Base-by-base conservation (phyloP, 53 echinoderm and acorn worm species). In the Paelopatides confundens region DNA sequence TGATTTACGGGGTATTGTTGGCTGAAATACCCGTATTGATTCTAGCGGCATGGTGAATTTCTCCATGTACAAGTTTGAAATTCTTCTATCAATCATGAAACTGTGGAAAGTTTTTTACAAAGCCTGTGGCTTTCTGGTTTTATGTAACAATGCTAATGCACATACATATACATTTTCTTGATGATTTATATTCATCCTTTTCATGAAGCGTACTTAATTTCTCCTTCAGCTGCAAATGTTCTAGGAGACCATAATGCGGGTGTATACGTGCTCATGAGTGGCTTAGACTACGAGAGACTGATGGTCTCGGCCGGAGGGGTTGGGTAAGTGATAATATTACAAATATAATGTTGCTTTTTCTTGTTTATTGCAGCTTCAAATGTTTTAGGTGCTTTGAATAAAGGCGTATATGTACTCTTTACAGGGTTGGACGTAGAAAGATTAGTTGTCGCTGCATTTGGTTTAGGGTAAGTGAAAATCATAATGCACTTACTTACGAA, bases 241-340 rank as follows among this genome's bases (percentile, higher is more conserved):
- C 88, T 97, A 85, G 97, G 93, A 15, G 90, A 82, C n/a, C 29
- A 92, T 31, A 95, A 97, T 77, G 91, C 88, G 88, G 97, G 97
- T 52, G 97, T 97, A 12, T 97, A 97, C 40, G 95, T 97, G 15
- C 86, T 97, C 43, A 95, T 97, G 95, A 95, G 92, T 68, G 97
- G 97, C 26, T 70, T 97, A 46, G 97, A 97, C 76, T 35, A 92
- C 8, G 95, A 97, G 88, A 91, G 97, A 50, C 79, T 97, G 47
- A 66, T 97, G 13, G 51, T 97, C 6, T 82, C 93, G 7, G 95
- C 90, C 28, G 95, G 95, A 31, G 90, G 95, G 34, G 33, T 97
- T 21, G 97, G 95, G 97, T 97, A 66, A 95, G 94, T 89, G 28
- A 2, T 58, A 5, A 58, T 21, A 21, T 3, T 5, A 58, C 2